A percentile compares a stretch with the other conserved stretches of the same genome.
phyloP scores from a whole-genome alignment of 2,888 invertebrate species.

The Conomelus anceps region DNA sequence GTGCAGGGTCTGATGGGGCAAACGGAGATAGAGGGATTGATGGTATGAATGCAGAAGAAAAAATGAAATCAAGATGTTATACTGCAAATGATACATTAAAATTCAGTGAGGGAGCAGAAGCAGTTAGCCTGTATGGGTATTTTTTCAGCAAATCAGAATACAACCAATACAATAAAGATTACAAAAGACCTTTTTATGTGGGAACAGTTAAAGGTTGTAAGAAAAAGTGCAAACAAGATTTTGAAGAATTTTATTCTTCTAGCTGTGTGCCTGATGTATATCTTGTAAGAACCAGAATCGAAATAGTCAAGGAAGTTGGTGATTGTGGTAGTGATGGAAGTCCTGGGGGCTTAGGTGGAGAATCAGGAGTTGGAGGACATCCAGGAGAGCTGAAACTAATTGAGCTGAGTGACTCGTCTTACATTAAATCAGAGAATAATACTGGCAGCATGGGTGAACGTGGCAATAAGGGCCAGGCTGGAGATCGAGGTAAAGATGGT shows the following conservation, averaged over 20 bases:
- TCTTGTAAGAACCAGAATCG: neutral
- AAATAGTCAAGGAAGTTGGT: neutral
- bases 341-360: neutral
- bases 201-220: too few species aligned
- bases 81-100: too few species aligned
- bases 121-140: too few species aligned
- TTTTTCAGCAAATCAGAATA: too few species aligned
- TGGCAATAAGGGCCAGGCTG: neutral
- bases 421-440: neutral
- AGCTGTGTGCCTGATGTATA: too few species aligned
- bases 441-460: neutral
- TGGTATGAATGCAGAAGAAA: neutral
- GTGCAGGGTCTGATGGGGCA: neutral
- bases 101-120: too few species aligned
- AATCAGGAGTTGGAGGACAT: neutral
- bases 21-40: too few species aligned
- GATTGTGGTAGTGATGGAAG: neutral
- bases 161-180: too few species aligned
- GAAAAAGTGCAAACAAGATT: too few species aligned
- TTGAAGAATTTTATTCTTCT: too few species aligned
- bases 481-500: neutral
- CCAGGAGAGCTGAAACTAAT: neutral
- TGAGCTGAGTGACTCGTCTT: neutral
- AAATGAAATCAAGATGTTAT: neutral
- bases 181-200: too few species aligned